Evolutionary conservation across 2,113 vertebrate species (phyloP).

Genomic region (Brachyistius frenatus): DNA sequence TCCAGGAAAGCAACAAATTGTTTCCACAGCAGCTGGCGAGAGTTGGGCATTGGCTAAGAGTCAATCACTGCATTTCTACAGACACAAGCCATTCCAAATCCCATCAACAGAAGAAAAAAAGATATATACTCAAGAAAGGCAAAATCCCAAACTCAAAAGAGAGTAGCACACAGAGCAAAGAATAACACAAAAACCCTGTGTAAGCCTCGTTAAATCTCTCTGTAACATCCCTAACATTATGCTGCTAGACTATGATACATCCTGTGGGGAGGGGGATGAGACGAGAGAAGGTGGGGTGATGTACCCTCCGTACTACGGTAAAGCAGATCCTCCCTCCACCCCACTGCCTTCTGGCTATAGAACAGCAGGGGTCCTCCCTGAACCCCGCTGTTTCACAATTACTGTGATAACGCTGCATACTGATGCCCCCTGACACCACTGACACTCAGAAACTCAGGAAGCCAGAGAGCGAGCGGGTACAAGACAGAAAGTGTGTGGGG

Average conservation of each 20-base stretch:
- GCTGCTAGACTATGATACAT: constrained; percentile 57
- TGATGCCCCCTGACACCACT: constrained; percentile 60
- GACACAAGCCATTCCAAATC: constrained; percentile 66
- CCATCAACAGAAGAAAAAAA: constrained; percentile 62
- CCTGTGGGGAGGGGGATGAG: constrained; percentile 33
- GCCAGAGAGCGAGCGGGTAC: constrained; percentile 31
- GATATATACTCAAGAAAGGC: constrained; percentile 47
- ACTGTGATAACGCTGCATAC: constrained; percentile 67
- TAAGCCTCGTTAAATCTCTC: constrained; percentile 74
- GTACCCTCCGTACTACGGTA: constrained; percentile 47
- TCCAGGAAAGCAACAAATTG: constrained; percentile 55
- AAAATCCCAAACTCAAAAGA: constrained; percentile 70
- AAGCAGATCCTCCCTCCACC: constrained; percentile 32
- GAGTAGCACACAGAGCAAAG: constrained; percentile 45
- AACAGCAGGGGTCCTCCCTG: constrained; percentile 52
- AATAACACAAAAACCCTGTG: constrained; percentile 62
- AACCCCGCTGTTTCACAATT: constrained; percentile 69
- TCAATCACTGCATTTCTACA: constrained; percentile 63
- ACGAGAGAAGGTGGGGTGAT: constrained; percentile 39
- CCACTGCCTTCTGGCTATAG: constrained; percentile 54
- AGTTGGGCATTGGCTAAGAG: constrained; percentile 62
- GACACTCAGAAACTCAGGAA: constrained; percentile 38
- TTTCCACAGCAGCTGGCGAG: constrained; percentile 51
- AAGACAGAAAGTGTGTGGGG: background rate
- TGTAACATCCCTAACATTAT: constrained; percentile 65